Evolutionary conservation across 2,888 invertebrate species (phyloP), one percentile per base, ranked within the genome.

Genomic region (Urechis unicinctus): DNA sequence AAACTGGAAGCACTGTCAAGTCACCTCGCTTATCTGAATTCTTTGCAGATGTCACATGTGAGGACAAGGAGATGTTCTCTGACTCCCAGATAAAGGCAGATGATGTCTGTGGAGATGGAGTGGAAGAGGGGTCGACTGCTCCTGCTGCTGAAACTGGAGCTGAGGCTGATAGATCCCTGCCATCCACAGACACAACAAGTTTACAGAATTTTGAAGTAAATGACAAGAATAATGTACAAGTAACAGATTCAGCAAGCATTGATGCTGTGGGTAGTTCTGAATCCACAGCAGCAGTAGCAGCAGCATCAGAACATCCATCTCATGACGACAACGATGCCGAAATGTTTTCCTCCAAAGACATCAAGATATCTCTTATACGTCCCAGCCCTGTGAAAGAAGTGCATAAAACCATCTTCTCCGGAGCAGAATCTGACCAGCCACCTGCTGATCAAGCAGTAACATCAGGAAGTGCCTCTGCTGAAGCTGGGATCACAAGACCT

Each of bases 321-420:
- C 22, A 3, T 24, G 51, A 52, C 2, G 55, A 52, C 22, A 24
- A 17, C 44, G 30, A 26, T 13, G 43, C 49, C n/a, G 42, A 29
- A n/a, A n/a, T 30, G 9, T 3, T 28, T 41, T 24, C 13, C 21
- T 21, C 53, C 5, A 58, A 61, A 22, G 61, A 63, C 46, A 60
- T 63, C 28, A 56, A 51, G 44, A 63, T 63, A 21, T 61, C 61
- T 24, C 55, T 63, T 29, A 61, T 57, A 6, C 47, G 63, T 13
- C 63, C 63, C 1, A 63, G 63, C 45, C 63, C 63, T 1, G 55
- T 61, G 30, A 58, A 55, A 31, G 60, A 61, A 47, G 30, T 54
- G 31, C 47, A 21, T 22, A 50, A 50, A 31, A 29, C 25, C 25
- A 17, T 13, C 54, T 3, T 5, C 9, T 48, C 53, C 22, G 51